phyloP scores from a whole-genome alignment of 2,888 invertebrate species.

The Carpatolechia fugitivella region DNA sequence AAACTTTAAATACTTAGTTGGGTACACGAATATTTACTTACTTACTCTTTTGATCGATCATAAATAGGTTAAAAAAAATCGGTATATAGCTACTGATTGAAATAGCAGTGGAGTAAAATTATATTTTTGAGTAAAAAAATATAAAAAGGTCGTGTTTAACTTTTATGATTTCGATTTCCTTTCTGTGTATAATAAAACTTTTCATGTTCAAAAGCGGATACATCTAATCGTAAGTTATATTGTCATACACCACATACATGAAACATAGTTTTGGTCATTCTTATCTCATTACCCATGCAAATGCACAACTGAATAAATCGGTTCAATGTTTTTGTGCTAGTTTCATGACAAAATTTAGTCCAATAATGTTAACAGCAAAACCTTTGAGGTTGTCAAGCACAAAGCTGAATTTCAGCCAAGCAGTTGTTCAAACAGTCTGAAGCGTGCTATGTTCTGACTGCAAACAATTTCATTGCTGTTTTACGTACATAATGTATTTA shows the following conservation, averaged over 20 bases:
- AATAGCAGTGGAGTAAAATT: too few species aligned
- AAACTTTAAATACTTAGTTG: too few species aligned
- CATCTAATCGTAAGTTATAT: neutral
- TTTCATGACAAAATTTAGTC: conserved; percentile 41
- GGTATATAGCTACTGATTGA: too few species aligned
- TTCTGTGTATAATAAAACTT: too few species aligned
- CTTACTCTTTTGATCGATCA: too few species aligned
- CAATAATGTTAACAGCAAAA: conserved; percentile 24
- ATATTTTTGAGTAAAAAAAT: too few species aligned
- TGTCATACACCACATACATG: neutral
- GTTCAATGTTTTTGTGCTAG: conserved; percentile 55
- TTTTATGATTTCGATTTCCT: too few species aligned
- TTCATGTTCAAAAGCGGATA: too few species aligned
- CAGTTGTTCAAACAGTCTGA: conserved; percentile 63
- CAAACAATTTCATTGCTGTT: conserved; percentile 28
- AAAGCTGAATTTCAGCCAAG: conserved; percentile 48
- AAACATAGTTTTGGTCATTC: neutral
- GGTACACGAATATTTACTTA: too few species aligned
- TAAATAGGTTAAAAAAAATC: too few species aligned
- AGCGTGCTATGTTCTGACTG: conserved; percentile 56
- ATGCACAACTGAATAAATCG: conserved; percentile 57
- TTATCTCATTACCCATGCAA: conserved; percentile 25
- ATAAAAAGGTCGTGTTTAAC: too few species aligned
- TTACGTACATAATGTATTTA: conserved; percentile 31
- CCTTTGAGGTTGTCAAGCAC: conserved; percentile 34